Base-by-base conservation (phyloP, 2,888 invertebrate species). In the Amaurobius ferox region DNA sequence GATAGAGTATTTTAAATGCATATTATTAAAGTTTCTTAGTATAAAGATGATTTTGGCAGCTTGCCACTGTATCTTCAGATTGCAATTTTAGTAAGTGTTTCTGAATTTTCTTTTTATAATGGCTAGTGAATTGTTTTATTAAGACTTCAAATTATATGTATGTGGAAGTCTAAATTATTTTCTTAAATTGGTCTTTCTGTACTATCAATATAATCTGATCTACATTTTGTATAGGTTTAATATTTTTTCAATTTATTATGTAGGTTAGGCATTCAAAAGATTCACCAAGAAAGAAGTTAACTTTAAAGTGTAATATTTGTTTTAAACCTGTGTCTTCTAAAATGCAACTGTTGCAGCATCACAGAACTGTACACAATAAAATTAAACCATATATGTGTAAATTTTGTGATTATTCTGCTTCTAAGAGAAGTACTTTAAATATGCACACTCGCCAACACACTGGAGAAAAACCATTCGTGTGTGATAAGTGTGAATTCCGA, bases 401-500 rank as follows among this genome's bases (percentile, higher is more conserved):
- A 79, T 93, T 93, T 89, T 95, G 95, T 90, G 93, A 94, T 16
- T 94, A 95, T 89, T 93, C 94, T 26, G 93, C 94, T 0, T 93
- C 94, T 0, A 93, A 94, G 32, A 94, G 94, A 85, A 93, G 93
- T 81, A 94, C 94, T 87, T 91, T 95, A 29, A 93, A 93, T 88
- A 92, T 95, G 90, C 95, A 95, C 90, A 91, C 94, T 89, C 91
- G 95, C 67, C 93, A 93, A 66, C 95, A 95, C 91, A 95, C 95
- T 89, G 95, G 95, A 64, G 95, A 95, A 90, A 95, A 95, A 90
- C 95, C 96, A 0, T 96, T 95, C 91, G 93, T 94, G 48, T 97
- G 97, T 90, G 93, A 94, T 40, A 91, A 93, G 70, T 97, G 97
- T 91, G 92, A 92, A 3, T 96, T 95, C 91, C 92, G 94, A 55